Conservation (phyloP, 2,113 vertebrate genomes). For the Lepus timidus region DNA sequence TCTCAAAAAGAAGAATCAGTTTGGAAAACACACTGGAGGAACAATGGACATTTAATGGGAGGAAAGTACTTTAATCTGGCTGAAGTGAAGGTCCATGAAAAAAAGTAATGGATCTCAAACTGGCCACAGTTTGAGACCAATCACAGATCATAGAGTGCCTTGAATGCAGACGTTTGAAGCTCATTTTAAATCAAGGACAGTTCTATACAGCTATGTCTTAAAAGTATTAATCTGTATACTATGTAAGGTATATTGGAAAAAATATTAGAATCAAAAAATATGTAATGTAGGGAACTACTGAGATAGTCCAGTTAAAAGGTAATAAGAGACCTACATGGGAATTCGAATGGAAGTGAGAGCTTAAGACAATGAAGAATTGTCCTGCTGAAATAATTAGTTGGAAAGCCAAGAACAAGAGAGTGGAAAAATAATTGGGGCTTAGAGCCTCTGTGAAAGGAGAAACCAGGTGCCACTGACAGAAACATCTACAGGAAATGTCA, state of each 20-base stretch:
- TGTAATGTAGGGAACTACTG: neutral
- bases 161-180: neutral
- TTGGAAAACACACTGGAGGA: neutral
- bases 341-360: neutral
- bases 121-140: neutral
- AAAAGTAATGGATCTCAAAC: conserved; percentile 28
- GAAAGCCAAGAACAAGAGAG: conserved; percentile 26
- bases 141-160: neutral
- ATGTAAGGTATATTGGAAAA: neutral
- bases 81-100: conserved; percentile 3
- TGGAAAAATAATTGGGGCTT: neutral
- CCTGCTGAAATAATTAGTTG: neutral
- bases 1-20: conserved; percentile 25
- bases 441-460: neutral
- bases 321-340: neutral
- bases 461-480: neutral
- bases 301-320: neutral
- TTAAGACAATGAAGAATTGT: neutral
- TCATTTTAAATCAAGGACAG: neutral
- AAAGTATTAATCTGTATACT: conserved; percentile 15
- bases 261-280: conserved; percentile 5
- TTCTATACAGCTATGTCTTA: conserved; percentile 1
- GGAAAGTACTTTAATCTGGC: neutral
- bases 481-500: neutral
- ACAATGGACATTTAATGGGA: conserved; percentile 31